Evolutionary conservation across 2,888 invertebrate species (phyloP), one percentile per base, ranked within the genome.

Genomic region (Lochmaea capreae): DNA sequence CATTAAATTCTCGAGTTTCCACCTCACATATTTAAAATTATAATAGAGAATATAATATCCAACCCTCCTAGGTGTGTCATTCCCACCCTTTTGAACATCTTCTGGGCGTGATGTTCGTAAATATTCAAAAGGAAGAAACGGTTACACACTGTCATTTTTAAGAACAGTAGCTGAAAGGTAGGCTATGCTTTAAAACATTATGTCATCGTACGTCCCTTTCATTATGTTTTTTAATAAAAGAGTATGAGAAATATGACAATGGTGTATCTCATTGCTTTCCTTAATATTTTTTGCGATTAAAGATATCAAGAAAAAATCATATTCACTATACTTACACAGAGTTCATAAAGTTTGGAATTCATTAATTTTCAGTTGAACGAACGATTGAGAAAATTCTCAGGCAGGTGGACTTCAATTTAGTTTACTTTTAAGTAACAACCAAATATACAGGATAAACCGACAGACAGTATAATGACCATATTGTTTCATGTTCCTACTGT

Each of bases 71-170:
- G 72, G 70, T 71, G 76, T 77, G 70, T 65, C 73, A 46, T 68
- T 59, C 69, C 79, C 78, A 79, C 79, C 77, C 78, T 73, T 73
- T 62, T 67, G 67, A 72, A 67, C 79, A 74, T 79, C 78, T 78
- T 73, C 65, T 74, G 79, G 80, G 80, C 81, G 81, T 80, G 80
- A 79, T 71, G 59, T 65, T 75, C 69, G 57, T 46, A 58, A 43
- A 59, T 59, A 62, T 62, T 70, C 75, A 72, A 74, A 79, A 76
- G 73, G 78, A 70, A 76, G 77, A 79, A 74, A 49, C 75, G 77
- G 71, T 65, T 65, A 65, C 42, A 72, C 70, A 76, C 67, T 72
- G 71, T 69, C 66, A 33, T 67, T 62, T 62, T 14, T 22, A 54
- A 33, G 42, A 26, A 46, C 39, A 63, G 52, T 42, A 62, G 42